Evolutionary conservation across 2,888 invertebrate genomes (phyloP).

Genomic region (Plagodis dolabraria): DNA sequence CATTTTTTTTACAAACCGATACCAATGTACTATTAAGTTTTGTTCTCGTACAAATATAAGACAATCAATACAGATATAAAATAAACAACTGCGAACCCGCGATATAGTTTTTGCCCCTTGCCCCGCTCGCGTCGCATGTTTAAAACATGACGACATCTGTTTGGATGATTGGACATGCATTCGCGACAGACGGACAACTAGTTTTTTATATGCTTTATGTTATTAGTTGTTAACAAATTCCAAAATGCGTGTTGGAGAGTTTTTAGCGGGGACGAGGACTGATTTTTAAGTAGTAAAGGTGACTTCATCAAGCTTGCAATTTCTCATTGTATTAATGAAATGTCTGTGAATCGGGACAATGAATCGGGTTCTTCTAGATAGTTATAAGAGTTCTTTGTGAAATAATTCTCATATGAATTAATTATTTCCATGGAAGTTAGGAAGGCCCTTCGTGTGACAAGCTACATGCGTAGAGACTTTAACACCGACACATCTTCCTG

Average conservation of each 20-base stretch:
- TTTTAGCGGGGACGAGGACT: slow-evolving; percentile 22
- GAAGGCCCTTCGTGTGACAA: too few species aligned
- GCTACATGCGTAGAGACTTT: too few species aligned
- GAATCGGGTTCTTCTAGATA: too few species aligned
- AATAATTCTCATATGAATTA: neutral
- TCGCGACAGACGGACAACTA: slow-evolving; percentile 37
- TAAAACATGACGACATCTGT: slow-evolving; percentile 66
- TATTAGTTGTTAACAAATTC: slow-evolving; percentile 35
- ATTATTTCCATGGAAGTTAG: too few species aligned
- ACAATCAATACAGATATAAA: slow-evolving; percentile 14
- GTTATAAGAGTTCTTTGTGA: neutral
- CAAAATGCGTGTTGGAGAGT: slow-evolving; percentile 27
- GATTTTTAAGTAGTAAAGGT: slow-evolving; percentile 26
- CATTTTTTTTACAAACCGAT: too few species aligned
- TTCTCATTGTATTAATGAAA: neutral
- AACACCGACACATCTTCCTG: too few species aligned
- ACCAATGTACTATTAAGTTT: neutral
- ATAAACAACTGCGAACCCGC: slow-evolving; percentile 25
- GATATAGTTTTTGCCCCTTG: slow-evolving; percentile 22
- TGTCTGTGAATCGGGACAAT: too few species aligned
- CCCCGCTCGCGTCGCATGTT: slow-evolving; percentile 41
- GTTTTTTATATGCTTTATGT: slow-evolving; percentile 45
- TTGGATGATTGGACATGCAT: slow-evolving; percentile 52
- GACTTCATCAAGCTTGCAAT: slow-evolving; percentile 24
- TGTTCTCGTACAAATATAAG: neutral